Conservation (phyloP, 2,888 invertebrate genomes). For the Rhyacophila evoluta region DNA sequence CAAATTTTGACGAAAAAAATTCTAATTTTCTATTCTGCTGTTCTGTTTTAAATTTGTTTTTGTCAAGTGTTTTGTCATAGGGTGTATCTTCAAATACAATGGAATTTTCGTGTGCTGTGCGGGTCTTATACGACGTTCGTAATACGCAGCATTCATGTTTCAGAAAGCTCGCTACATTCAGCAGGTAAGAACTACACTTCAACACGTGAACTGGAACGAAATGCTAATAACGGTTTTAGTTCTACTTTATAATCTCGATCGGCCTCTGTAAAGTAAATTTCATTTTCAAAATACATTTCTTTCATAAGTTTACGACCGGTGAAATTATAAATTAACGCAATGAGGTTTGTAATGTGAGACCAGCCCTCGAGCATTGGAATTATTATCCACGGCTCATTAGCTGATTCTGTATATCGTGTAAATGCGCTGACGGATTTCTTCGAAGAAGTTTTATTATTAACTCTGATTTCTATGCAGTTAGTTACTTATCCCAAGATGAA, state of each 20-base stretch:
- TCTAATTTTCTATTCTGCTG: no score
- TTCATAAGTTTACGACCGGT: constrained; percentile 42
- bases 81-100: no score
- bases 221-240: constrained; percentile 41
- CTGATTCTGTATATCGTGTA: constrained; percentile 2
- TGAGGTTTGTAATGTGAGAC: constrained; percentile 17
- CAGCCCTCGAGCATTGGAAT: background rate
- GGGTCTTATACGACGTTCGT: no score
- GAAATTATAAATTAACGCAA: constrained; percentile 40
- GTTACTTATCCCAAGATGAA: no score
- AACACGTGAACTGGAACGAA: constrained; percentile 38
- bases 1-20: no score
- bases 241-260: constrained; percentile 42
- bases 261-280: constrained; percentile 38
- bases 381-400: constrained; percentile 4
- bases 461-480: no score
- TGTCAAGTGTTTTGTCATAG: no score
- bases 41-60: no score
- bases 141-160: background rate
- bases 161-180: background rate
- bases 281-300: constrained; percentile 44
- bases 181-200: constrained; percentile 4
- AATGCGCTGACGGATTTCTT: background rate
- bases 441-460: background rate
- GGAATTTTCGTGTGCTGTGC: no score